Percentiles rank a stretch among this genome's conserved stretches.
Evolutionary conservation across 2,888 invertebrate species (phyloP).

Genomic region (Diadegma fenestrale): DNA sequence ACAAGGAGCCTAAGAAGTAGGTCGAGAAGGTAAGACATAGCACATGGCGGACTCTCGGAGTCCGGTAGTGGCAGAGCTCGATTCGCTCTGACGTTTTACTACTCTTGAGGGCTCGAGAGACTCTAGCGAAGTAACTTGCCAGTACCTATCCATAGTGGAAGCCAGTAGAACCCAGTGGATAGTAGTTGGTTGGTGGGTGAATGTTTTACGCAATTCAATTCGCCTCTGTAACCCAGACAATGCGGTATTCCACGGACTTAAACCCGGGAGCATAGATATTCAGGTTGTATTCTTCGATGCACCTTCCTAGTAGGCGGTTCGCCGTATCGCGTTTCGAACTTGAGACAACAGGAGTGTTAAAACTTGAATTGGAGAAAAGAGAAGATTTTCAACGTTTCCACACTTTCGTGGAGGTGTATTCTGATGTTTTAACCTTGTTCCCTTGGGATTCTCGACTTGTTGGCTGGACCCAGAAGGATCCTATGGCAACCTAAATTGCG

Average conservation of each 20-base stretch:
- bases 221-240: slow-evolving; percentile 33
- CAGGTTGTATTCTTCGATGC: slow-evolving; percentile 21
- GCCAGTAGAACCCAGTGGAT: slow-evolving; percentile 1
- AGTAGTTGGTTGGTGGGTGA: slow-evolving; percentile 44
- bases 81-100: slow-evolving; percentile 65
- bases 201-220: slow-evolving; percentile 66
- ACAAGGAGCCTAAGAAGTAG: slow-evolving; percentile 45
- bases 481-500: slow-evolving; percentile 6
- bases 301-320: slow-evolving; percentile 8
- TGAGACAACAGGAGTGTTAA: slow-evolving; percentile 1
- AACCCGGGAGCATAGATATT: slow-evolving; percentile 11
- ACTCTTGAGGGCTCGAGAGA: slow-evolving; percentile 54
- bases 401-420: slow-evolving; percentile 23
- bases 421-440: background rate
- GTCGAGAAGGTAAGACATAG: slow-evolving; percentile 56
- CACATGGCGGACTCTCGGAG: background rate
- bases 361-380: slow-evolving; percentile 34
- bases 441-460: background rate
- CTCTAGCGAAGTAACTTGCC: slow-evolving; percentile 32
- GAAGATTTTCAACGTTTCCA: slow-evolving; percentile 28
- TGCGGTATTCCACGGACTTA: slow-evolving; percentile 53
- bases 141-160: slow-evolving; percentile 14
- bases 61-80: slow-evolving; percentile 28
- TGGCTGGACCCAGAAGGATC: background rate
- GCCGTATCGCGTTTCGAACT: slow-evolving; percentile 1